Evolutionary conservation across 35 echinoderm and acorn worm genomes (phyloP).

Genomic region (Apostichopus parvimensis): DNA sequence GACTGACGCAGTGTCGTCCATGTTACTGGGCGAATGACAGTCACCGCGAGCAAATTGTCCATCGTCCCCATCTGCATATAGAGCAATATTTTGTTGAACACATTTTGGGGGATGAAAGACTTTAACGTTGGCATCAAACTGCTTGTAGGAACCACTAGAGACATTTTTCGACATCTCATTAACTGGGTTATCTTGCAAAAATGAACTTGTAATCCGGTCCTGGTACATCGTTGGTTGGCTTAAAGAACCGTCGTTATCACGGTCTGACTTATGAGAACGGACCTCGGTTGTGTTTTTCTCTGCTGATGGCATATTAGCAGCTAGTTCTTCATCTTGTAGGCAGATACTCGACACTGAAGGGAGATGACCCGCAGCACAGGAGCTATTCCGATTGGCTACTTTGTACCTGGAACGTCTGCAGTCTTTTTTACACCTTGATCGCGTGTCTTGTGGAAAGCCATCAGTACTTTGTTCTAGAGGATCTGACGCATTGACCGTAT

Average conservation of each 20-base stretch:
- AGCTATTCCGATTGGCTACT: conserved; percentile 30
- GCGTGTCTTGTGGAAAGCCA: not conserved
- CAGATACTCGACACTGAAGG: not conserved
- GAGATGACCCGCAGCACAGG: not conserved
- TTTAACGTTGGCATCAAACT: too few species aligned
- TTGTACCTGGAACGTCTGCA: conserved; percentile 23
- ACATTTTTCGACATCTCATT: too few species aligned
- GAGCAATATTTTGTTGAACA: not conserved
- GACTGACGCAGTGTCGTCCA: not conserved
- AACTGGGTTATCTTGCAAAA: not conserved
- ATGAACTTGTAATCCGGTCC: not conserved
- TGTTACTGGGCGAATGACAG: not conserved
- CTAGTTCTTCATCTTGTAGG: not conserved
- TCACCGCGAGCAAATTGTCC: conserved; percentile 27
- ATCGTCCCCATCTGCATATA: not conserved
- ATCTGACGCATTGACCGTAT: not conserved
- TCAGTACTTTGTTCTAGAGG: not conserved
- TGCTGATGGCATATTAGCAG: not conserved
- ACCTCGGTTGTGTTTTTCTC: not conserved
- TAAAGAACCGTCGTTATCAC: too few species aligned
- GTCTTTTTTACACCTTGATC: conserved; percentile 15
- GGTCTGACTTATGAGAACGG: not conserved
- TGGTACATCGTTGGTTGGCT: too few species aligned
- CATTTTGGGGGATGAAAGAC: not conserved
- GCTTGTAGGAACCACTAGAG: not conserved